phyloP scores from a whole-genome alignment of 2,888 invertebrate genomes.

The Hydropsyche betteni region DNA sequence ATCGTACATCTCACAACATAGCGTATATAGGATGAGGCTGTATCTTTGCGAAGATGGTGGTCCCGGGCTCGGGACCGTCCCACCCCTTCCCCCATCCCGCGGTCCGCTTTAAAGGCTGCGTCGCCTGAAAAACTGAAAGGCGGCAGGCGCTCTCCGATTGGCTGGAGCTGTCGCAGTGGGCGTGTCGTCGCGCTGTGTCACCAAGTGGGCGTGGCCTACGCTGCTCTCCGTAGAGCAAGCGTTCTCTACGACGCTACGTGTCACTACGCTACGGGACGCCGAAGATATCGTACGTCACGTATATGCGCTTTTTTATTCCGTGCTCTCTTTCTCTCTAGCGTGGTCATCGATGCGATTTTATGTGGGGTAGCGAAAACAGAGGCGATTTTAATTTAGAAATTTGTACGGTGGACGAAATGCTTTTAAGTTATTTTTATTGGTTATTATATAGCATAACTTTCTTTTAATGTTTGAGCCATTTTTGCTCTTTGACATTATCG shows the following conservation, averaged over 20 bases:
- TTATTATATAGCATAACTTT: too few relatives aligned
- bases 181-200: conserved; percentile 46
- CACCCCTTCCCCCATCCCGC: not conserved
- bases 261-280: not conserved
- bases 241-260: conserved; percentile 16
- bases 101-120: conserved; percentile 27
- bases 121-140: conserved; percentile 41
- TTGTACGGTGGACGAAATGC: too few relatives aligned
- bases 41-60: conserved; percentile 11
- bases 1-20: too few relatives aligned
- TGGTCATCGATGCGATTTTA: too few relatives aligned
- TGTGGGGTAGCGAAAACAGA: too few relatives aligned
- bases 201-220: conserved; percentile 48
- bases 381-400: too few relatives aligned
- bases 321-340: too few relatives aligned
- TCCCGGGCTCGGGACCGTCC: not conserved
- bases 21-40: too few relatives aligned
- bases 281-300: not conserved
- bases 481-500: too few relatives aligned
- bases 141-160: conserved; percentile 39
- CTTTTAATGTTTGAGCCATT: too few relatives aligned
- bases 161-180: conserved; percentile 49
- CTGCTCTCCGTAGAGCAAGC: conserved; percentile 4
- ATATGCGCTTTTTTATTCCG: not conserved
- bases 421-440: too few relatives aligned